Evolutionary conservation across 2,888 invertebrate genomes (phyloP).

Genomic region (Cryptus armator): DNA sequence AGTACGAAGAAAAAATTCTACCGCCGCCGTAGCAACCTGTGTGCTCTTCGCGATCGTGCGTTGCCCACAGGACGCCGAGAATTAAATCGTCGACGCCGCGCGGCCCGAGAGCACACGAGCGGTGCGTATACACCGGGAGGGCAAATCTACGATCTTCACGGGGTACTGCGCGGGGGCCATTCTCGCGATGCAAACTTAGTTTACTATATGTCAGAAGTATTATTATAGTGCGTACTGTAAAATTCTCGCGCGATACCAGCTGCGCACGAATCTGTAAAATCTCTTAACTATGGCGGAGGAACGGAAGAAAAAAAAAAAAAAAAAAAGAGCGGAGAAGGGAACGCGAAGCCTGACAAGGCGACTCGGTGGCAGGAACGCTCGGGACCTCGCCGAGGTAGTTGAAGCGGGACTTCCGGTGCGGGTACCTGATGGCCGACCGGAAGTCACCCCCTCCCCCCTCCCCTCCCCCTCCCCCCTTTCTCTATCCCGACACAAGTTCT

Average conservation of each 20-base stretch:
- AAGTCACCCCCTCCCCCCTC: constrained; percentile 54
- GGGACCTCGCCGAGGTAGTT: constrained; percentile 61
- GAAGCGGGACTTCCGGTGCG: constrained; percentile 72
- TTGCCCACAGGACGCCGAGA: constrained; percentile 49
- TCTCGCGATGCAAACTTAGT: constrained; percentile 22
- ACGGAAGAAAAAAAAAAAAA: background rate
- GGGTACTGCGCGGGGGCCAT: constrained; percentile 58
- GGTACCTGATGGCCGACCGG: constrained; percentile 69
- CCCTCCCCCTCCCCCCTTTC: no score
- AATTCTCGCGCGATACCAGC: background rate
- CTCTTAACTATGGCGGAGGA: constrained; percentile 40
- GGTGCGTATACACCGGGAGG: constrained; percentile 31
- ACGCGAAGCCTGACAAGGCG: constrained; percentile 32
- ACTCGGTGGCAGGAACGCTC: constrained; percentile 17
- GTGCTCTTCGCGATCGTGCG: constrained; percentile 17
- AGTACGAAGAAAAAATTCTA: constrained; percentile 17
- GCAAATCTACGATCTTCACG: constrained; percentile 69
- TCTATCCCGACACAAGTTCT: constrained; percentile 15
- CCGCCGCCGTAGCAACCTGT: constrained; percentile 1
- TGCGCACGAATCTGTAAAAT: constrained; percentile 2
- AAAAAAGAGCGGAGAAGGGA: constrained; percentile 31
- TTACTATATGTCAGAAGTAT: background rate
- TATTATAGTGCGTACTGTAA: constrained; percentile 6
- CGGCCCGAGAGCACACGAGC: constrained; percentile 16
- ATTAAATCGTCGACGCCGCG: constrained; percentile 46